Evolutionary conservation across 2,888 invertebrate genomes (phyloP).

Genomic region (Stenolophus ochropezus): DNA sequence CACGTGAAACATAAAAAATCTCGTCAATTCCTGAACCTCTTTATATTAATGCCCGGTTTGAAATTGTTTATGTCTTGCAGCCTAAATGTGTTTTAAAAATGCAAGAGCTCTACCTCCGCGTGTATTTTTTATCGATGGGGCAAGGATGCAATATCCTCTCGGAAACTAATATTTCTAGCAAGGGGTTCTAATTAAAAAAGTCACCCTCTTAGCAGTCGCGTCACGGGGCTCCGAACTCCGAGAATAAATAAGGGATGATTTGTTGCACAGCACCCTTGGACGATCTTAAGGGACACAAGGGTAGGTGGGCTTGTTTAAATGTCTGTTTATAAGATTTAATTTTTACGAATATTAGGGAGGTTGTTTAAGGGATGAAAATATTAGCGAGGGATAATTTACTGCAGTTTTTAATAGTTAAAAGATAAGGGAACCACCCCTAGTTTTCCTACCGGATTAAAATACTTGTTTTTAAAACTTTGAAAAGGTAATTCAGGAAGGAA

Average conservation of each 20-base stretch:
- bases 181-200: conserved; percentile 65
- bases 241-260: conserved; percentile 65
- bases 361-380: background rate
- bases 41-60: conserved; percentile 52
- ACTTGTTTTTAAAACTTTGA: too few relatives aligned
- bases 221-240: conserved; percentile 60
- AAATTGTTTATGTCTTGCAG: conserved; percentile 54
- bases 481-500: too few relatives aligned
- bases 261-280: conserved; percentile 62
- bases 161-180: conserved; percentile 54
- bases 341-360: conserved; percentile 19
- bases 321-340: conserved; percentile 46
- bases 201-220: conserved; percentile 62
- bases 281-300: conserved; percentile 14
- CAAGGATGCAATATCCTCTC: conserved; percentile 49
- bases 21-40: conserved; percentile 44
- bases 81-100: conserved; percentile 52
- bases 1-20: conserved; percentile 31
- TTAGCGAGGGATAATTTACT: background rate
- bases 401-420: background rate
- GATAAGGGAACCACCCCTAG: background rate
- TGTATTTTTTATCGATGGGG: conserved; percentile 36
- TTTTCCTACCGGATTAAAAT: too few relatives aligned
- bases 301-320: conserved; percentile 45
- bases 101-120: background rate